Evolutionary conservation across 2,888 invertebrate species (phyloP).

Genomic region (Amiota mariae): DNA sequence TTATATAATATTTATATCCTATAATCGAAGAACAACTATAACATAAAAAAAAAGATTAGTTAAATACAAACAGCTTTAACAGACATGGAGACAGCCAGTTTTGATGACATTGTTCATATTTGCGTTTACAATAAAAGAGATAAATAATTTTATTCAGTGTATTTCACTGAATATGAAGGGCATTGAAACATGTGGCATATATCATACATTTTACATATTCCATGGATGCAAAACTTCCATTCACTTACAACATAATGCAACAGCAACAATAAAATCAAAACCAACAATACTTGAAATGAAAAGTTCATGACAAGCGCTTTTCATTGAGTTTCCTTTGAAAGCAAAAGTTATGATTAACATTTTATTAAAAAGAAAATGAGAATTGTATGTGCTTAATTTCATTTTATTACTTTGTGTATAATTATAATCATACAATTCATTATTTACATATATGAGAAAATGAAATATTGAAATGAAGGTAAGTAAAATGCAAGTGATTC

Average conservation of each 20-base stretch:
- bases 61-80: too few species aligned
- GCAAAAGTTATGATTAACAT: conserved; percentile 4
- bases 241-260: background rate
- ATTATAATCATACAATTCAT: conserved; percentile 13
- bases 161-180: too few species aligned
- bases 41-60: too few species aligned
- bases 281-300: background rate
- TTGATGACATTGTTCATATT: too few species aligned
- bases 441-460: background rate
- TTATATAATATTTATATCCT: too few species aligned
- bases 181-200: too few species aligned
- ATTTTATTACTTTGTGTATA: background rate
- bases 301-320: conserved; percentile 1
- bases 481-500: background rate
- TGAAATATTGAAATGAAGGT: background rate
- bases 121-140: too few species aligned
- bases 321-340: too few species aligned
- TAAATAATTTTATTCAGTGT: too few species aligned
- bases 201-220: background rate
- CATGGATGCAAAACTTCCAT: conserved; percentile 27
- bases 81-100: too few species aligned
- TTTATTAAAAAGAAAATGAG: background rate
- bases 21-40: too few species aligned
- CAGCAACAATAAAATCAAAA: conserved; percentile 36
- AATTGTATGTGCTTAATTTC: background rate